Evolutionary conservation across 2,113 vertebrate species (phyloP).

Genomic region (Calyptommatus sinebrachiatus): DNA sequence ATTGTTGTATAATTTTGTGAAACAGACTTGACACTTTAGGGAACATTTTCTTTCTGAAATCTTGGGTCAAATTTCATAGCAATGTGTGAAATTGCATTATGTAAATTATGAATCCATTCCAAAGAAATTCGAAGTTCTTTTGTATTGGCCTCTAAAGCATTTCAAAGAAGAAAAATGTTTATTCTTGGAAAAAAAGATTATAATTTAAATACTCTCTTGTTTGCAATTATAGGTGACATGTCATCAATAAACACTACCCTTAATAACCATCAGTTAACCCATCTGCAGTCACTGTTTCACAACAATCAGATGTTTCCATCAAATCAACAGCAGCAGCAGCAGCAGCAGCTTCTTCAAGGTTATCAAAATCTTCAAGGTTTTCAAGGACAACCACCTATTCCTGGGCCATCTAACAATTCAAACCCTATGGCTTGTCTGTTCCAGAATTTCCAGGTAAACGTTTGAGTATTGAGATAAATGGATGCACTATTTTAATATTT

Average conservation of each 20-base stretch:
- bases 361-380: constrained; percentile 84
- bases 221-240: constrained; percentile 81
- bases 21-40: not conserved
- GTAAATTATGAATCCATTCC: not conserved
- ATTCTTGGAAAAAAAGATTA: constrained; percentile 1
- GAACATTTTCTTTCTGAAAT: not conserved
- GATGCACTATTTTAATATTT: not conserved
- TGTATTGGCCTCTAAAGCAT: not conserved
- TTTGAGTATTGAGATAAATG: not conserved
- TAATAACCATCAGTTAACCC: constrained; percentile 82
- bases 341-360: constrained; percentile 81
- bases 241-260: constrained; percentile 84
- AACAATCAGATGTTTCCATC: constrained; percentile 85
- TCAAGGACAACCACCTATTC: constrained; percentile 81
- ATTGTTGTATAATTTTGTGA: not conserved
- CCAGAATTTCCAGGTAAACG: constrained; percentile 92
- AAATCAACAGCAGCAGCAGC: constrained; percentile 78
- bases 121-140: not conserved
- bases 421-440: constrained; percentile 92
- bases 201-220: constrained; percentile 57
- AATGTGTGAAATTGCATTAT: accelerated
- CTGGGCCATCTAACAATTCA: constrained; percentile 78
- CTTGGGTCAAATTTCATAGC: not conserved
- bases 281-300: constrained; percentile 82
- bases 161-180: not conserved